Evolutionary conservation across 2,797 vertebrate genomes (phyloP).

Genomic region (Typhlichthys eigenmanni): DNA sequence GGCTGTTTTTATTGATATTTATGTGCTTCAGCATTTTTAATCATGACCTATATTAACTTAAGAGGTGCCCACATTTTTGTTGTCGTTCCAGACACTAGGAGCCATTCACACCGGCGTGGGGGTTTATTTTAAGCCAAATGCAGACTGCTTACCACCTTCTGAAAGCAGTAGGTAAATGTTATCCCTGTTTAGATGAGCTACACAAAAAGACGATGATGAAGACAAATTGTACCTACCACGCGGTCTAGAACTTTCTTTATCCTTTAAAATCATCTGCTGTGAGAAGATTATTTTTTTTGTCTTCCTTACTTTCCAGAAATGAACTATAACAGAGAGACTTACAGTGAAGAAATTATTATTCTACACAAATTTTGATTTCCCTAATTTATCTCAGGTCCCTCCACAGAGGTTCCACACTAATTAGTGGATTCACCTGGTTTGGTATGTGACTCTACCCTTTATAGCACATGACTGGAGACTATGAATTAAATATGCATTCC

Average conservation of each 20-base stretch:
- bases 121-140: slow-evolving; percentile 56
- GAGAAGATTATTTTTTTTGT: too few relatives aligned
- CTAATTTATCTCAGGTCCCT: too few relatives aligned
- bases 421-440: too few relatives aligned
- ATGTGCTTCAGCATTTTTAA: slow-evolving; percentile 70
- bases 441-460: too few relatives aligned
- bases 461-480: too few relatives aligned
- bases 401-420: too few relatives aligned
- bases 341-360: too few relatives aligned
- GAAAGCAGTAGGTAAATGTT: slow-evolving; percentile 67
- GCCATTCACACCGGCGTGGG: slow-evolving; percentile 55
- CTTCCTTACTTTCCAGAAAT: too few relatives aligned
- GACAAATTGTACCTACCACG: slow-evolving; percentile 30
- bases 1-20: slow-evolving; percentile 67
- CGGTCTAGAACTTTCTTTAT: neutral
- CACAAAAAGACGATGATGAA: slow-evolving; percentile 47
- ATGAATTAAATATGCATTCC: too few relatives aligned
- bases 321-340: too few relatives aligned
- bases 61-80: slow-evolving; percentile 66
- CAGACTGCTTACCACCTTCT: slow-evolving; percentile 46
- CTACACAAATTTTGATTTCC: too few relatives aligned
- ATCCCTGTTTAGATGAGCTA: slow-evolving; percentile 45
- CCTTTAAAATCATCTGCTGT: too few relatives aligned
- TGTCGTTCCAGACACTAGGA: slow-evolving; percentile 63
- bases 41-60: slow-evolving; percentile 67